phyloP scores from a whole-genome alignment of 2,797 vertebrate species.

The Eulemur coronatus region DNA sequence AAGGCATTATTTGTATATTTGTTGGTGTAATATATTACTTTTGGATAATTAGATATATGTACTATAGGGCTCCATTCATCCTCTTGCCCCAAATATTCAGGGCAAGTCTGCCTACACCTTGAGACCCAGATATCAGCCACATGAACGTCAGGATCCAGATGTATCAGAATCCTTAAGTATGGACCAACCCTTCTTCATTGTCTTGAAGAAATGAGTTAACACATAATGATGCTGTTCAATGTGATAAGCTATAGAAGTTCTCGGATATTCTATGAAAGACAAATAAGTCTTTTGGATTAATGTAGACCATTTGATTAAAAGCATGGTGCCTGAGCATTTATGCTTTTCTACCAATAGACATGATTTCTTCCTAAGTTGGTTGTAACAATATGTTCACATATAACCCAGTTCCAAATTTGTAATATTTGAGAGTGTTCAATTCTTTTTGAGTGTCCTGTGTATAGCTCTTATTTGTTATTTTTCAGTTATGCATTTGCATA shows the following conservation, averaged over 20 bases:
- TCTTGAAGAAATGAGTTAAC: not conserved
- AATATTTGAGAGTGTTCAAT: not conserved
- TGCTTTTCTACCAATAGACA: not conserved
- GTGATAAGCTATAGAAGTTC: not conserved
- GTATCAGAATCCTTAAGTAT: not conserved
- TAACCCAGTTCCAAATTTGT: not conserved
- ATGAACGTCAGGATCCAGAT: not conserved
- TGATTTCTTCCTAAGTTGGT: not conserved
- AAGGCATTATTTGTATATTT: not conserved
- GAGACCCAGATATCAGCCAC: not conserved
- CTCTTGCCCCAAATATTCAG: not conserved
- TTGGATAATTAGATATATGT: not conserved
- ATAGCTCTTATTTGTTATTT: not conserved
- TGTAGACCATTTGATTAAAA: not conserved
- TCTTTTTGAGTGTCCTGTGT: not conserved
- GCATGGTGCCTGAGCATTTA: not conserved
- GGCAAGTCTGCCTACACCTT: not conserved
- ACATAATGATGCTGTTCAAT: not conserved
- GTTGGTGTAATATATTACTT: not conserved
- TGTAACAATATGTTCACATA: not conserved
- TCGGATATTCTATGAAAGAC: not conserved
- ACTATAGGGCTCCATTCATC: not conserved
- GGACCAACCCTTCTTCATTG: not conserved
- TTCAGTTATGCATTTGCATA: not conserved
- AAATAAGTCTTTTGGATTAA: not conserved